phyloP scores from a whole-genome alignment of 2,888 invertebrate genomes.

The Elaeidobius kamerunicus region DNA sequence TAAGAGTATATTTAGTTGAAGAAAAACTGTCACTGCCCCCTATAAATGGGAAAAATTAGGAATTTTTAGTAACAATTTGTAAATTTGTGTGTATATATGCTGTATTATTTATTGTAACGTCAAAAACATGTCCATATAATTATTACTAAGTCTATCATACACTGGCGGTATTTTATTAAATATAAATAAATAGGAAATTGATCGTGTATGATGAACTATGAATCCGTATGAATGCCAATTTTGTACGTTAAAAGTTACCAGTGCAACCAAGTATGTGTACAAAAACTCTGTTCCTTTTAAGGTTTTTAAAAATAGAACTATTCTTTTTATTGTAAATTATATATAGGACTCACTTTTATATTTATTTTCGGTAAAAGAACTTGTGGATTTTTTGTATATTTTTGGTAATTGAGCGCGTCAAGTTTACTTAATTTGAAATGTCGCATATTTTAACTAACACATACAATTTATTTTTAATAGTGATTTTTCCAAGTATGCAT shows the following conservation, averaged over 20 bases:
- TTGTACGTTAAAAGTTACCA: conserved; percentile 49
- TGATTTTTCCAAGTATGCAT: too few relatives aligned
- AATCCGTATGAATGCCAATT: conserved; percentile 46
- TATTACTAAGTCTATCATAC: too few relatives aligned
- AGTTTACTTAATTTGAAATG: conserved; percentile 21
- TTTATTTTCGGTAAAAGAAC: conserved; percentile 37
- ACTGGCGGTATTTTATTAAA: too few relatives aligned
- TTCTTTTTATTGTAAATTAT: conserved; percentile 25
- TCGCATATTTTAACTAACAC: conserved; percentile 20
- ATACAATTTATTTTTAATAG: too few relatives aligned
- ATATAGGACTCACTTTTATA: conserved; percentile 35
- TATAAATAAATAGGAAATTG: neutral
- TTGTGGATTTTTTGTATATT: conserved; percentile 25
- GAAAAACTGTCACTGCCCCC: conserved; percentile 24
- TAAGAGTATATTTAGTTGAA: conserved; percentile 14
- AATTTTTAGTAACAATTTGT: conserved; percentile 24
- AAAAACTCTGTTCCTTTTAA: conserved; percentile 48
- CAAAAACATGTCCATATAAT: conserved; percentile 36
- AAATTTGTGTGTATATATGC: conserved; percentile 27
- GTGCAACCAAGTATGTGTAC: conserved; percentile 51
- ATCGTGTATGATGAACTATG: conserved; percentile 30
- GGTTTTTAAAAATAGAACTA: conserved; percentile 28
- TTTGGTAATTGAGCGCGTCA: conserved; percentile 20
- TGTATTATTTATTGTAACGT: conserved; percentile 21
- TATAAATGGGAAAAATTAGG: conserved; percentile 10